These are phyloP conservation scores for Scaptomyza flava DNA, from an alignment of 2,888 invertebrate genomes.

Conservation along the genomic window DNA sequence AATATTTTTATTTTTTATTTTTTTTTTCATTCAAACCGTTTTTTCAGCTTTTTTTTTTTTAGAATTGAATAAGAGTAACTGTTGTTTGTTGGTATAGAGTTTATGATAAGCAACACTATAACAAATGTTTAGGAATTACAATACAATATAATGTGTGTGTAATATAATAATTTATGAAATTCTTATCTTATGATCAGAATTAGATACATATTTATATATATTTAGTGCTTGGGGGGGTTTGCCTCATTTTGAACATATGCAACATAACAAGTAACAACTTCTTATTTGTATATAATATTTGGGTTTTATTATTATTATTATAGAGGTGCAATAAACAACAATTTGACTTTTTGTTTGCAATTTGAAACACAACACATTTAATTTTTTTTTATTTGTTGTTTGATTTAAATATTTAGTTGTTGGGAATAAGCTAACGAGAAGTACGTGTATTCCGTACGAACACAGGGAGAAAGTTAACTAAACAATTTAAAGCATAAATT, in stretches of 20 bases:
- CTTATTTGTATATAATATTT: conserved; percentile 6
- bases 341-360: conserved; percentile 35
- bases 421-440: conserved; percentile 65
- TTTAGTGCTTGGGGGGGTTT: conserved; percentile 47
- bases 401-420: conserved; percentile 30
- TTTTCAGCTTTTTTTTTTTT: conserved; percentile 45
- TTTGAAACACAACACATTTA: conserved; percentile 44
- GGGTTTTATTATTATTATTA: conserved; percentile 4
- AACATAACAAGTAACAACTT: conserved; percentile 70
- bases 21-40: conserved; percentile 38
- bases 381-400: conserved; percentile 25
- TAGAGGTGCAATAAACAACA: conserved; percentile 38
- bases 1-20: conserved; percentile 19
- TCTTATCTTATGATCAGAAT: conserved; percentile 41
- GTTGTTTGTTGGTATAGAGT: conserved; percentile 35
- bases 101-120: conserved; percentile 66
- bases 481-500: conserved; percentile 57
- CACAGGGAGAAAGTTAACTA: conserved; percentile 35
- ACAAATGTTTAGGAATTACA: conserved; percentile 73
- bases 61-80: conserved; percentile 61
- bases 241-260: conserved; percentile 58
- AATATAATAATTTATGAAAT: conserved; percentile 62
- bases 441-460: conserved; percentile 33
- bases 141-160: conserved; percentile 40
- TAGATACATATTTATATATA: conserved; percentile 18